phyloP scores from a whole-genome alignment of 2,797 vertebrate genomes.

The Lacerta viridis region DNA sequence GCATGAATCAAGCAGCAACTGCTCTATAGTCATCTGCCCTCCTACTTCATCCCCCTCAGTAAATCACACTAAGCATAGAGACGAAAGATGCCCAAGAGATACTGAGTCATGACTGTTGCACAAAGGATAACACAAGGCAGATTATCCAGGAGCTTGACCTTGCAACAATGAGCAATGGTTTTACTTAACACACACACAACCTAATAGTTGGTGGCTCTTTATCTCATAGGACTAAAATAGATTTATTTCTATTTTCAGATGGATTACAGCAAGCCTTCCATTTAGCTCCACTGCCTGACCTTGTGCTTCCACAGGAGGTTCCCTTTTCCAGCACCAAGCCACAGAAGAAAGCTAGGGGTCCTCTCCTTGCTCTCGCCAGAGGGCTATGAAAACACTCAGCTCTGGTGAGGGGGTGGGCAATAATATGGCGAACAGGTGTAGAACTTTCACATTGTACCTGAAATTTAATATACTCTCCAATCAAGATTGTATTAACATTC shows the following conservation, averaged over 20 bases:
- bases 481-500: background rate
- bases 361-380: background rate
- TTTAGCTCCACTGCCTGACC: background rate
- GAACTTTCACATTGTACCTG: background rate
- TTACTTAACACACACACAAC: background rate
- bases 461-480: background rate
- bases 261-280: background rate
- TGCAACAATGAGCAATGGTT: background rate
- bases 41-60: constrained; percentile 1
- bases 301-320: background rate
- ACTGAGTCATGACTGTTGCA: background rate
- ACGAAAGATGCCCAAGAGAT: background rate
- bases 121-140: background rate
- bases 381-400: background rate
- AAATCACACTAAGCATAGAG: constrained; percentile 1
- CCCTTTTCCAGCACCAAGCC: background rate
- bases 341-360: background rate
- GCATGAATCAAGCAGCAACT: constrained; percentile 23
- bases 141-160: background rate
- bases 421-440: background rate
- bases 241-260: background rate
- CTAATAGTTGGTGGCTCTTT: background rate
- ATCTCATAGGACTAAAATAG: background rate
- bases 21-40: background rate
- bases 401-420: background rate